Base-by-base conservation (phyloP, 2,888 invertebrate genomes). In the Microctonus aethiopoides region DNA sequence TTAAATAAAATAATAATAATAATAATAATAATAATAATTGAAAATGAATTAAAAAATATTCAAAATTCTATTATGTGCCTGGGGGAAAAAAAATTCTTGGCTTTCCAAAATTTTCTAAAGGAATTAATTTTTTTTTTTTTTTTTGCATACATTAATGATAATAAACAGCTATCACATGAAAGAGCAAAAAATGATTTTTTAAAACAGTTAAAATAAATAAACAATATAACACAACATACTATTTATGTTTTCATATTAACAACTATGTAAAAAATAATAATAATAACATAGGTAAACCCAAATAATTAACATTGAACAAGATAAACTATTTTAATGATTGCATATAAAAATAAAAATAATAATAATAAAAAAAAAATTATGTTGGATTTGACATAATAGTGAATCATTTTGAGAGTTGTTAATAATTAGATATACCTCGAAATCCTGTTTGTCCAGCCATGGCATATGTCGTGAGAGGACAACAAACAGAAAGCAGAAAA, bases 361-460 rank as follows among this genome's bases (percentile, higher is more conserved):
- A 83, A 46, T 46, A 46, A 41, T 41, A 5, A 16, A 41, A n/a
- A n/a, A 6, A 41, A n/a, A n/a, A 4, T 41, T 41, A 2, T 41
- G 5, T 41, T 46, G 16, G 29, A 29, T 77, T 77, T 79, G 79
- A 80, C 79, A 77, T 74, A 83, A 84, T 81, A 84, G 81, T 84
- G 80, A 82, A 81, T 83, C 79, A 78, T 82, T 70, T 67, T 84
- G 81, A 80, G 57, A 34, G 34, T 29, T 57, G 32, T 26, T 57
- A 20, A 32, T 57, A 57, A 36, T 59, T 41, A 67, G 46, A 67
- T 59, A 89, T 94, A 94, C 94, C 94, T 94, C 94, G 91, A 94
- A 94, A 91, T 94, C 94, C 94, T 92, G 91, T 87, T 89, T 89
- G 89, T 90, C 90, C 90, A 89, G 89, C 89, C 89, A 89, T 83